Conservation (phyloP, 1,140 invertebrate species). For the Contarinia nasturtii region DNA sequence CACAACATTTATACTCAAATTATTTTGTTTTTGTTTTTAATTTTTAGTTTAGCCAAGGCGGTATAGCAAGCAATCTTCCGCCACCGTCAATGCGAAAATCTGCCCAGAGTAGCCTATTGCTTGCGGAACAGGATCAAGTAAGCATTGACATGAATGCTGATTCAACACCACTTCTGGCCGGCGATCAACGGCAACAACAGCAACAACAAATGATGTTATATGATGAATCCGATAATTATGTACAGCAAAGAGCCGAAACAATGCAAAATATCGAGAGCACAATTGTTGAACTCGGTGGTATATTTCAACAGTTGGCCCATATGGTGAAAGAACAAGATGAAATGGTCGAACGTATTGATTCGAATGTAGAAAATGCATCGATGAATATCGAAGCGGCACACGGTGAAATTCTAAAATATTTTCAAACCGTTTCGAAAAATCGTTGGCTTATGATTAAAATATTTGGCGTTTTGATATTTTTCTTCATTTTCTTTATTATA, state of each 20-base stretch:
- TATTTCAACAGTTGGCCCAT: conserved; percentile 92
- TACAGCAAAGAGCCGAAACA: conserved; percentile 82
- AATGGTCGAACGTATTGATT: conserved; percentile 93
- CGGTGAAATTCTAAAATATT: conserved; percentile 92
- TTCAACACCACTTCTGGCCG: conserved; percentile 14
- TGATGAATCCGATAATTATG: conserved; percentile 75
- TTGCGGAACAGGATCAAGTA: conserved; percentile 49
- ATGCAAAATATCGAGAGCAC: conserved; percentile 99
- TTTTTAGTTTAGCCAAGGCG: conserved; percentile 29
- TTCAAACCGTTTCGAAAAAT: conserved; percentile 92
- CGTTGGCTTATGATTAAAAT: conserved; percentile 99
- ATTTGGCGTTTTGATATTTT: conserved; percentile 94
- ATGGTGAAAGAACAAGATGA: conserved; percentile 99
- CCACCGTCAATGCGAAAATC: conserved; percentile 41
- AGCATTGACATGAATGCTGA: conserved; percentile 53
- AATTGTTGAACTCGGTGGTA: conserved; percentile 95
- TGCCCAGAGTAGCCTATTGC: conserved; percentile 21
- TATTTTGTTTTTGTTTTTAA: not conserved
- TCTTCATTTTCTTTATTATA: conserved; percentile 97
- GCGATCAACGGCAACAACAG: conserved; percentile 17
- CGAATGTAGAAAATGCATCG: conserved; percentile 89
- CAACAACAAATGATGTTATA: conserved; percentile 49
- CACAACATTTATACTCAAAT: no score
- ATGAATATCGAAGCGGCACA: conserved; percentile 96
- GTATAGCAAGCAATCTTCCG: conserved; percentile 45